Conservation (phyloP, 2,113 vertebrate species). For the Myodes glareolus region DNA sequence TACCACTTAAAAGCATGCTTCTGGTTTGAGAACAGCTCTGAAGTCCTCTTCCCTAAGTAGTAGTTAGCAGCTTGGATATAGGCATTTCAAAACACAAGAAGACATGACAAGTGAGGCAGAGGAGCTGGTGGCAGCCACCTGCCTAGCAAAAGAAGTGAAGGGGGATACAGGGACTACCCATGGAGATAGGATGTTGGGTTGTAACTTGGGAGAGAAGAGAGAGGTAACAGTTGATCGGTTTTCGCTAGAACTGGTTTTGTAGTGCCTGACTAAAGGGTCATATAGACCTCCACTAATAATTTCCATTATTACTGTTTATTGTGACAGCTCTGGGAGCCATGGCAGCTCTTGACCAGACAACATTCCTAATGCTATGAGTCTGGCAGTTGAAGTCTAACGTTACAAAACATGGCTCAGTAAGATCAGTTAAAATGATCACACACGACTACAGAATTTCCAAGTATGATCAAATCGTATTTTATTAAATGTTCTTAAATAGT, state of each 20-base stretch:
- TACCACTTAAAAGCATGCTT: not conserved
- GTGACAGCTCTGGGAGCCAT: conserved; percentile 2
- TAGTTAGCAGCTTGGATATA: not conserved
- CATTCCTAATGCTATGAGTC: not conserved
- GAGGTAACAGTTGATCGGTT: not conserved
- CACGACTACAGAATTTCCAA: conserved; percentile 31
- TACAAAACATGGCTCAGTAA: conserved; percentile 4
- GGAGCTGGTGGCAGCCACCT: not conserved
- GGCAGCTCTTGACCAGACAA: not conserved
- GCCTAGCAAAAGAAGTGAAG: not conserved
- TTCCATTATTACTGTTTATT: not conserved
- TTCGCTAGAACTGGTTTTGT: not conserved
- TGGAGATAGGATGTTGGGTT: not conserved
- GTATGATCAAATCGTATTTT: not conserved
- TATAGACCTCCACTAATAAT: not conserved
- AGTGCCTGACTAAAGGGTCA: not conserved
- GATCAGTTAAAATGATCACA: not conserved
- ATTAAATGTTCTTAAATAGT: conserved; percentile 7
- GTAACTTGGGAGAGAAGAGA: not conserved
- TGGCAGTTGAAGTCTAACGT: not conserved
- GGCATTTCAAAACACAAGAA: not conserved
- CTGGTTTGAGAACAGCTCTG: conserved; percentile 7
- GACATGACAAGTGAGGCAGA: not conserved
- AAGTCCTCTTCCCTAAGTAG: not conserved
- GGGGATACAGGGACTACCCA: no score